Base-by-base conservation (phyloP, 2,888 invertebrate genomes). In the Sicus ferrugineus region DNA sequence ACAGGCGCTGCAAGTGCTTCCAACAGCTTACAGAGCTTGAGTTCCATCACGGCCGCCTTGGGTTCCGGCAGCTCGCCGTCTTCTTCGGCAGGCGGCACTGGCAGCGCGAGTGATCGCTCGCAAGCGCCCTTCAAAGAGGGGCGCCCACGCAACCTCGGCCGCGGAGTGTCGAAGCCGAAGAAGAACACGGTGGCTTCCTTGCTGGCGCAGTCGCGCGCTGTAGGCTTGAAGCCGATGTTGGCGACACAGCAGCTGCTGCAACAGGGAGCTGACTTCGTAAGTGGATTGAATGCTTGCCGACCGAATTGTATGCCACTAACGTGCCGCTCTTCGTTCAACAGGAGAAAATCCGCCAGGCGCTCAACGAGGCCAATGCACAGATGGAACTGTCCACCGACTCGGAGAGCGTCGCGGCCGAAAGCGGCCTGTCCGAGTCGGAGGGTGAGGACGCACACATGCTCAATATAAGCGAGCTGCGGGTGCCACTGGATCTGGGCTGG, bases 141-240 rank as follows among this genome's bases (percentile, higher is more conserved):
- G 3, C 86, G 94, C 38, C 94, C 94, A 0, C 88, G 94, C 11
- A 94, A 95, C 86, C 87, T 95, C 30, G 95, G 95, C 28, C 89
- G 94, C 6, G 95, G 95, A 0, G 93, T 94, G 26, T 94, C 94
- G 78, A 94, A 94, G 83, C 95, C 95, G 73, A 95, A 95, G 88
- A 95, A 95, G 87, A 95, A 95, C 83, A 95, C 95, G 0, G 95
- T 95, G 1, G 95, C 95, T 0, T 95, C 95, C 2, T 86, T 95
- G 64, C 86, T 95, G 74, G 95, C 95, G 0, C 95, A 95, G 86
- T 94, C 94, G 80, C 86, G 95, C 70, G 95, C 94, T 5, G 88
- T 94, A 46, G 94, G 93, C 0, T 89, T 93, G 6, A 89, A 93
- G 78, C 93, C 93, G 9, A 91, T 92, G 80, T 83, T 93, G 61